phyloP scores from a whole-genome alignment of 2,797 vertebrate genomes.

The Gymnothorax reevesii region DNA sequence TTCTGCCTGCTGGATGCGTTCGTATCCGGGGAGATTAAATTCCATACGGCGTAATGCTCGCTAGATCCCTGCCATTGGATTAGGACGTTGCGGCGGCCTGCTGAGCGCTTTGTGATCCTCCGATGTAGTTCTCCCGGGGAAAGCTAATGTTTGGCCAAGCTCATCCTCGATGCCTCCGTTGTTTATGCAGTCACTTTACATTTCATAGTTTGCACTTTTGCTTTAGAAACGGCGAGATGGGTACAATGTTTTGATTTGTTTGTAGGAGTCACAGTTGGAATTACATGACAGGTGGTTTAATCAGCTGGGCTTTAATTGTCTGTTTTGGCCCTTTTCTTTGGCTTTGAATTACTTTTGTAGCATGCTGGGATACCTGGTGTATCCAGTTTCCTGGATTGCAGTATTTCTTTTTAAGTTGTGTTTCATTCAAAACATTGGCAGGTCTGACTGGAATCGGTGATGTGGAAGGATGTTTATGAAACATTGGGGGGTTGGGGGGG shows the following conservation, averaged over 20 bases:
- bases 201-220: neutral
- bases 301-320: neutral
- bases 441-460: neutral
- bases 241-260: neutral
- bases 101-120: neutral
- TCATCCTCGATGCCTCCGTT: slow-evolving; percentile 7
- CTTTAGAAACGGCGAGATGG: neutral
- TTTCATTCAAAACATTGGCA: neutral
- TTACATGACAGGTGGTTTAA: neutral
- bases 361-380: neutral
- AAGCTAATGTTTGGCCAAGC: slow-evolving; percentile 21
- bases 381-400: neutral
- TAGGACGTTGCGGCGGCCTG: neutral
- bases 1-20: neutral
- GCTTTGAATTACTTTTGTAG: neutral
- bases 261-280: neutral
- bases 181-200: slow-evolving; percentile 15
- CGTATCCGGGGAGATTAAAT: slow-evolving; percentile 5
- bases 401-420: neutral
- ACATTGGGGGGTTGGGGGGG: no score
- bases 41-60: neutral
- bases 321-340: neutral
- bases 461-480: neutral
- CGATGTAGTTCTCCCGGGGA: neutral
- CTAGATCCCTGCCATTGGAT: slow-evolving; percentile 7